Evolutionary conservation across 2,113 vertebrate genomes (phyloP), one percentile per base, ranked within the genome.

Genomic region (Speoplatyrhinus poulsoni): DNA sequence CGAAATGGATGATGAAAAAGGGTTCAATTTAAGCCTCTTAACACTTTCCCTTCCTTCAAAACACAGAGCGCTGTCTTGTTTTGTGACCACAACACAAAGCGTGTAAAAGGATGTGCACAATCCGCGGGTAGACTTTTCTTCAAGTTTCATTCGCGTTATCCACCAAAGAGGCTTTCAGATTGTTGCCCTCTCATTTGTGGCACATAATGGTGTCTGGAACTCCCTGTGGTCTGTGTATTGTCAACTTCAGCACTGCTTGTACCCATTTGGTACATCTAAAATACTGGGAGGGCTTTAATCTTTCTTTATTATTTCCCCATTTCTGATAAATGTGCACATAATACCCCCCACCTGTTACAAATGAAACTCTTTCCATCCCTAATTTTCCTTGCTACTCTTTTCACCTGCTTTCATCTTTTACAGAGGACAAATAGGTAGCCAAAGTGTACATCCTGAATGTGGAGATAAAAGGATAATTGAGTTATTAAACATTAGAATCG

Each of bases 291-390:
- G 90, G 90, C 92, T 94, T 93, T 93, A 93, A 93, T 93, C 92
- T 93, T 93, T 93, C 91, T 92, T 92, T 91, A 93, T 93, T 93
- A 94, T 92, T 92, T 92, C 85, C 90, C 92, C 91, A 94, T 93
- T 94, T 93, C 84, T 82, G 90, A 90, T 92, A 93, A 93, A 93
- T 92, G 90, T 88, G 83, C 89, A 89, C 86, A 81, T 92, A 90
- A 91, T 90, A 72, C 82, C 82, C 76, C 80, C 82, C 80, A 85
- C 87, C 77, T 84, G 84, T 83, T 81, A 73, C 86, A 89, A 92
- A 93, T 91, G 90, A 92, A 92, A 92, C 85, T 89, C 87, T 88
- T 90, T 79, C 64, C 75, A 77, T 84, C 81, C 75, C 69, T 83
- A 77, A 69, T 87, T 80, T 85, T 62, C 78, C 58, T 69, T 10